Conservation (phyloP, 2,888 invertebrate species). For the Hipparchia sbordonii region DNA sequence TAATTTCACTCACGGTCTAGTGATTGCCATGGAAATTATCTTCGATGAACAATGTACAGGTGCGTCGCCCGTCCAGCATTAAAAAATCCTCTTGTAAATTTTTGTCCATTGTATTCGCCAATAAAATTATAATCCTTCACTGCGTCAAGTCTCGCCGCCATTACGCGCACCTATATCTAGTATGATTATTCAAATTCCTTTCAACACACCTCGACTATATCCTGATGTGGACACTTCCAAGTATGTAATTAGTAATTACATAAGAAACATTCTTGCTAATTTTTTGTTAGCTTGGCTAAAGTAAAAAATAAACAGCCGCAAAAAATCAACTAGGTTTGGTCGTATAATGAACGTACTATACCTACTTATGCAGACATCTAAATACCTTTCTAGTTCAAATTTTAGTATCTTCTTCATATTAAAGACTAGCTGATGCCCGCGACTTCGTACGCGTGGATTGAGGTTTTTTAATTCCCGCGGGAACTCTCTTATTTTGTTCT, state of each 20-base stretch:
- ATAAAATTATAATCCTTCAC: constrained; percentile 60
- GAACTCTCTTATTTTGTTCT: no score
- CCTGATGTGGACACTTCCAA: constrained; percentile 26
- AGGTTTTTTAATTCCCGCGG: no score
- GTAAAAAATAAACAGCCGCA: background rate
- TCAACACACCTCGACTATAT: constrained; percentile 13
- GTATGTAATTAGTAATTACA: constrained; percentile 5
- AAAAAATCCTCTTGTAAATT: constrained; percentile 60
- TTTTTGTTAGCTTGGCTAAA: constrained; percentile 1
- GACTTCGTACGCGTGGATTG: no score
- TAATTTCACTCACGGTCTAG: constrained; percentile 48
- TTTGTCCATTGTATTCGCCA: constrained; percentile 59
- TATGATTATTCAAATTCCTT: constrained; percentile 35
- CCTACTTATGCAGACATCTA: constrained; percentile 4
- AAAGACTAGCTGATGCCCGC: no score
- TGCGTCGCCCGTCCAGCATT: constrained; percentile 81
- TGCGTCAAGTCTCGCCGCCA: constrained; percentile 36
- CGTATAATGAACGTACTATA: background rate
- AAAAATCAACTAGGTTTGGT: constrained; percentile 3
- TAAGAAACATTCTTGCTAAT: constrained; percentile 17
- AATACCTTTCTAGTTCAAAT: background rate
- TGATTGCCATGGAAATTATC: constrained; percentile 47
- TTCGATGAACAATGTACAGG: constrained; percentile 77
- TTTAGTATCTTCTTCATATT: no score
- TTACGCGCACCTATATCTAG: constrained; percentile 9